phyloP scores from a whole-genome alignment of 1,140 invertebrate species.

The Apocrypta bakeri region DNA sequence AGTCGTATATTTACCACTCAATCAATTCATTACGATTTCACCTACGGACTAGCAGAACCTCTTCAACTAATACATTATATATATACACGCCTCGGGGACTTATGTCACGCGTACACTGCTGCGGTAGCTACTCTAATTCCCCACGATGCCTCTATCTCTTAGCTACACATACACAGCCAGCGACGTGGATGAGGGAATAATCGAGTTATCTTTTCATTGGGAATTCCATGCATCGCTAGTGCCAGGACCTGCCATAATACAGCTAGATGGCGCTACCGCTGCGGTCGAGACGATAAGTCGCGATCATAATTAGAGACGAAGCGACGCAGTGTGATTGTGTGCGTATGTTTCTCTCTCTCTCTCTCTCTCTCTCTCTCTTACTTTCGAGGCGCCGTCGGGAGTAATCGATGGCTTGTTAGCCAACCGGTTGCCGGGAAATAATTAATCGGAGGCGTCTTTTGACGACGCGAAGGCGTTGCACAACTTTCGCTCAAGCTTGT shows the following conservation, averaged over 20 bases:
- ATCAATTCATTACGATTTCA: constrained; percentile 41
- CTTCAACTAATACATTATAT: neutral
- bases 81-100: neutral
- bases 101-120: neutral
- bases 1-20: neutral
- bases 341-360: neutral
- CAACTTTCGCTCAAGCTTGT: constrained; percentile 16
- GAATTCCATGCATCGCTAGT: constrained; percentile 26
- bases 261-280: neutral
- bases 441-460: constrained; percentile 25
- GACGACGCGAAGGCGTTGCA: neutral
- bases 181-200: neutral
- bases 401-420: constrained; percentile 28
- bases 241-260: constrained; percentile 16
- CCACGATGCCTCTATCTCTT: neutral
- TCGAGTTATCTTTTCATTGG: constrained; percentile 46
- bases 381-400: neutral
- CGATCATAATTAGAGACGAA: constrained; percentile 10
- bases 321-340: neutral
- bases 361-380: too few relatives aligned
- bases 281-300: constrained; percentile 26
- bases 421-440: neutral
- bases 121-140: neutral
- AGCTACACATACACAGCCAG: neutral
- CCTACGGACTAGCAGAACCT: neutral